A percentile compares a stretch with the other conserved stretches of the same genome.
Conservation (phyloP, 92 coral and sea anemone species). For the Zoanthus sociatus region DNA sequence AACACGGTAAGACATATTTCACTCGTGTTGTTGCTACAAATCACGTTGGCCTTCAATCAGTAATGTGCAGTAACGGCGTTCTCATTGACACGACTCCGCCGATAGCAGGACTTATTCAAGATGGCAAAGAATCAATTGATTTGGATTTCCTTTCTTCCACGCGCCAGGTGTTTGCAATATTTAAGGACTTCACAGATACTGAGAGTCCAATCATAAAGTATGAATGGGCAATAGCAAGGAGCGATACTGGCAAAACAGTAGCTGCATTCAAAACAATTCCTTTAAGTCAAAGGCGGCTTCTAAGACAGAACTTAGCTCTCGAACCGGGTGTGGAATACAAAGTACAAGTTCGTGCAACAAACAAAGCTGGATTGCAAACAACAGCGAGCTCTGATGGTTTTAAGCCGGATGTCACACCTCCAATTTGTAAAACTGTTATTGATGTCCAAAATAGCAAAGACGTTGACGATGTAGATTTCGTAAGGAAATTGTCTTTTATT, state of each 20-base stretch:
- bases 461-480: conserved; percentile 80
- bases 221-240: conserved; percentile 79
- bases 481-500: conserved; percentile 69
- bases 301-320: conserved; percentile 81
- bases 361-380: conserved; percentile 84
- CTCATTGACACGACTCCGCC: conserved; percentile 91
- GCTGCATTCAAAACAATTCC: conserved; percentile 74
- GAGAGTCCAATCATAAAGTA: conserved; percentile 91
- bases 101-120: conserved; percentile 67
- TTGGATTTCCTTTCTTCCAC: conserved; percentile 73
- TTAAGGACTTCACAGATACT: conserved; percentile 69
- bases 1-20: conserved; percentile 79
- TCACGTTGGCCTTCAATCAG: conserved; percentile 78
- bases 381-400: conserved; percentile 77
- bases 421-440: conserved; percentile 67
- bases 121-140: conserved; percentile 73
- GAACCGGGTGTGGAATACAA: conserved; percentile 69
- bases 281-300: conserved; percentile 80
- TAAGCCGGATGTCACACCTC: conserved; percentile 76
- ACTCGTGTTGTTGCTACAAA: conserved; percentile 82
- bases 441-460: conserved; percentile 73
- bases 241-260: conserved; percentile 57
- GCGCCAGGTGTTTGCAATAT: conserved; percentile 81
- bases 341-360: conserved; percentile 82
- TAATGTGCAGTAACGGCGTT: conserved; percentile 93